These are phyloP conservation scores for Pteromalus puparum DNA, from an alignment of 1,140 invertebrate species.

Conservation along the genomic window DNA sequence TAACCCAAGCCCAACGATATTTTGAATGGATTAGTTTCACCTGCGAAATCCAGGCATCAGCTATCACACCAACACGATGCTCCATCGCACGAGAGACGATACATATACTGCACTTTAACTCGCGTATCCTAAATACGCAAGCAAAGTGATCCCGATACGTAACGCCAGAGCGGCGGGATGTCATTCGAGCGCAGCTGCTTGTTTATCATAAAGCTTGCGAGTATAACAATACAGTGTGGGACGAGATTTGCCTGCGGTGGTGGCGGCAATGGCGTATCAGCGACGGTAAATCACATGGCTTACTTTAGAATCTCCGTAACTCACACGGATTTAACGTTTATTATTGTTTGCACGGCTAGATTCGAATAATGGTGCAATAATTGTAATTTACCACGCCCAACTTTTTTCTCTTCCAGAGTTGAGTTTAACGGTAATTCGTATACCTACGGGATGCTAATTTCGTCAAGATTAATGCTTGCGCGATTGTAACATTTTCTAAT, in stretches of 20 bases:
- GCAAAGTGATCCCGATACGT: not conserved
- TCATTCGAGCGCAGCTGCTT: not conserved
- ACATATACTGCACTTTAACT: not conserved
- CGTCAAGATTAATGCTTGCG: not conserved
- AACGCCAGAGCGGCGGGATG: not conserved
- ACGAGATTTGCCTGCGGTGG: not conserved
- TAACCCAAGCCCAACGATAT: not conserved
- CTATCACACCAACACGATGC: not conserved
- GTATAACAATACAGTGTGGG: not conserved
- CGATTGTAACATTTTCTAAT: not conserved
- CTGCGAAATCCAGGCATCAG: not conserved
- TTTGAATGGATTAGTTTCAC: not conserved
- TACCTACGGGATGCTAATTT: not conserved
- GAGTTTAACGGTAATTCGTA: not conserved
- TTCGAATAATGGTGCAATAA: conserved; percentile 4
- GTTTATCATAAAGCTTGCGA: conserved; percentile 21
- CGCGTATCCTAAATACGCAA: not conserved
- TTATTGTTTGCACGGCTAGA: not conserved
- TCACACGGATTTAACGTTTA: conserved; percentile 7
- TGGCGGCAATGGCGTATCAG: conserved; percentile 1
- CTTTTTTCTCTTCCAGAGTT: not conserved
- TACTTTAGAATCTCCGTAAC: conserved; percentile 19
- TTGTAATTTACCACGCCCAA: not conserved
- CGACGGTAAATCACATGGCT: not conserved
- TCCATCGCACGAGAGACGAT: not conserved